These are phyloP conservation scores for Chloroceryle inda DNA, from an alignment of 2,797 vertebrate species.

Conservation along the genomic window DNA sequence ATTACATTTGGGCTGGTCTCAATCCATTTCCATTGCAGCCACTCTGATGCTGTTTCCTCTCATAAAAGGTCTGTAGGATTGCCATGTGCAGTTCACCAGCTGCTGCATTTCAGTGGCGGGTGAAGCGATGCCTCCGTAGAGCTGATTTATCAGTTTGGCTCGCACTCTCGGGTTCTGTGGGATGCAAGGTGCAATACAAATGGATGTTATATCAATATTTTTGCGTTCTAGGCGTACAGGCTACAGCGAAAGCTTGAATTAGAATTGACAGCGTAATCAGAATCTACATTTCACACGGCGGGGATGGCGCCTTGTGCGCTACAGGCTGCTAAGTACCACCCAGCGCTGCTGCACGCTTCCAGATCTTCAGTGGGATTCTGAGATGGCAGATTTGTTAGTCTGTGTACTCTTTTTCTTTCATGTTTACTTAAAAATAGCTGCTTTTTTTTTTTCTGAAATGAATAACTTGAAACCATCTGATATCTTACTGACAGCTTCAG, in stretches of 20 bases:
- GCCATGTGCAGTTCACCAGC: background rate
- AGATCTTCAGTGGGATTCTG: background rate
- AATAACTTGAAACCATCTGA: background rate
- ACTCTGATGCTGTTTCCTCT: background rate
- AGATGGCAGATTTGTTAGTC: background rate
- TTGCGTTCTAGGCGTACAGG: background rate
- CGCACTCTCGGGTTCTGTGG: background rate
- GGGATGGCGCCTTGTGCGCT: background rate
- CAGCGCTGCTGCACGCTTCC: background rate
- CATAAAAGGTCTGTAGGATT: background rate
- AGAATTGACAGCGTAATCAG: background rate
- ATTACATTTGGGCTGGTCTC: background rate
- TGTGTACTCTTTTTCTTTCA: background rate
- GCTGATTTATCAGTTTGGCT: background rate
- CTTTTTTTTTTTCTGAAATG: background rate
- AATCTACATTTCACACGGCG: background rate
- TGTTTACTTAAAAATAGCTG: background rate
- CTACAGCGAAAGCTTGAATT: background rate
- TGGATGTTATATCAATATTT: conserved; percentile 29
- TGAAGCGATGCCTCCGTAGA: background rate
- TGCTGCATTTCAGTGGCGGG: background rate
- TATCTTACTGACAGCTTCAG: background rate
- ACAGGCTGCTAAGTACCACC: background rate
- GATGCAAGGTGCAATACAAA: background rate
- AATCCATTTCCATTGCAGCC: fast-evolving